Conservation (phyloP, 1,140 invertebrate species). For the Hylyphantes graminicola region DNA sequence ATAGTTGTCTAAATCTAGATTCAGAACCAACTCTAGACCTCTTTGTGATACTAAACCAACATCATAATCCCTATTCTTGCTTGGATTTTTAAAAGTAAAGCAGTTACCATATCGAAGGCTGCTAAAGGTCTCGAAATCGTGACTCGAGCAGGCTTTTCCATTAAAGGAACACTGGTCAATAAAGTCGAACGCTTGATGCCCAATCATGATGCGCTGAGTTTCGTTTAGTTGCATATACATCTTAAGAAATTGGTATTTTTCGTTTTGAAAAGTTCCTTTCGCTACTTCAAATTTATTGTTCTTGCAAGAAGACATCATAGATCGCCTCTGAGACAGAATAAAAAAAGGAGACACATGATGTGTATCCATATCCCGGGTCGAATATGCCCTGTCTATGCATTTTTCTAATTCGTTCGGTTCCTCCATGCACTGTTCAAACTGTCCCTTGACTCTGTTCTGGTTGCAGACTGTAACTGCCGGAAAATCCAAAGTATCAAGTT, state of each 20-base stretch:
- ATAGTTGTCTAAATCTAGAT: conserved; percentile 67
- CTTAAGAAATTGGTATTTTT: neutral
- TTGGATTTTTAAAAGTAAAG: neutral
- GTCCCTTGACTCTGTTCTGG: conserved; percentile 8
- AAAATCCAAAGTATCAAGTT: neutral
- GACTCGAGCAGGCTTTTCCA: neutral
- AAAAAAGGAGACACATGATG: neutral
- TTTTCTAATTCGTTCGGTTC: neutral
- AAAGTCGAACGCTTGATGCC: neutral
- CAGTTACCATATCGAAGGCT: conserved; percentile 32
- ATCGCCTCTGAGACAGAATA: neutral
- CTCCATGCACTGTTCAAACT: neutral
- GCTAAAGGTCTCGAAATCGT: neutral
- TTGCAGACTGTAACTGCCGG: conserved; percentile 41
- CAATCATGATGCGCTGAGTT: neutral
- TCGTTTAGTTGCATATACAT: neutral
- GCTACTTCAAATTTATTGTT: neutral
- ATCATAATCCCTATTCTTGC: too few relatives aligned
- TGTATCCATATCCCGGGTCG: too few relatives aligned
- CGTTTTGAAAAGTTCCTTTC: neutral
- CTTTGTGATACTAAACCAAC: too few relatives aligned
- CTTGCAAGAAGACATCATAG: neutral
- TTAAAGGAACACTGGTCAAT: conserved; percentile 9
- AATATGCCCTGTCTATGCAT: neutral
- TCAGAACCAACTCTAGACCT: conserved; percentile 66